Evolutionary conservation across 2,113 vertebrate species (phyloP).

Genomic region (Ondatra zibethicus): DNA sequence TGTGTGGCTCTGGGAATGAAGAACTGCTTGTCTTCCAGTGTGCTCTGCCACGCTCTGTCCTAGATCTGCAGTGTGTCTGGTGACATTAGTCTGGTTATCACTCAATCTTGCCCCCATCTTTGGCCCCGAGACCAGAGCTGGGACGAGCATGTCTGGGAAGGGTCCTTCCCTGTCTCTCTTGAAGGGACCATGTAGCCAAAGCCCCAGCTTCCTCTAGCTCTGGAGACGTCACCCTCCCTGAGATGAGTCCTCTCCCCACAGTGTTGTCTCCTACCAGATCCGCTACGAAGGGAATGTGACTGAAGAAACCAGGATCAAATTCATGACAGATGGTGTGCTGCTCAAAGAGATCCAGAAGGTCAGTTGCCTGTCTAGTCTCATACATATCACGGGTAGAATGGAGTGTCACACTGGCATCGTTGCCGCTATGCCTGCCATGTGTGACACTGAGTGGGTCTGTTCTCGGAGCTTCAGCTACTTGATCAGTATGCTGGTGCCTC

Average conservation of each 20-base stretch:
- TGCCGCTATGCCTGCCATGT: accelerated
- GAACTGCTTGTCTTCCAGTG: not conserved
- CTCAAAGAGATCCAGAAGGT: slow-evolving; percentile 98
- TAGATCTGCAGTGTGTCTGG: accelerated
- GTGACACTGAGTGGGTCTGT: not conserved
- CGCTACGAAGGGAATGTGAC: slow-evolving; percentile 97
- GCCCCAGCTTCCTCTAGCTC: accelerated
- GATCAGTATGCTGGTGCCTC: not conserved
- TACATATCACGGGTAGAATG: accelerated
- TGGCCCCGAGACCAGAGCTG: not conserved
- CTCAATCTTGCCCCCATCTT: not conserved
- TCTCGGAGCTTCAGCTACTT: not conserved
- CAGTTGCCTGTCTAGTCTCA: accelerated
- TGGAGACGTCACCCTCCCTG: not conserved
- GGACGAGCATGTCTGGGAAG: not conserved
- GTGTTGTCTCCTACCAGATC: slow-evolving; percentile 97
- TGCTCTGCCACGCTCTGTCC: not conserved
- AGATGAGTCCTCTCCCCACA: slow-evolving; percentile 64
- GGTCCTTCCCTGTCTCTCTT: not conserved
- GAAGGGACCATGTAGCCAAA: accelerated
- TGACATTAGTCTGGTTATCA: not conserved
- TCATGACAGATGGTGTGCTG: slow-evolving; percentile 98
- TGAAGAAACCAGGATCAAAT: slow-evolving; percentile 95
- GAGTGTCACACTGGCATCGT: accelerated
- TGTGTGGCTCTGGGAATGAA: not conserved